Conservation (phyloP, 30 jellyfish, hydroid and myxozoan species). For the Haliclystus octoradiatus region DNA sequence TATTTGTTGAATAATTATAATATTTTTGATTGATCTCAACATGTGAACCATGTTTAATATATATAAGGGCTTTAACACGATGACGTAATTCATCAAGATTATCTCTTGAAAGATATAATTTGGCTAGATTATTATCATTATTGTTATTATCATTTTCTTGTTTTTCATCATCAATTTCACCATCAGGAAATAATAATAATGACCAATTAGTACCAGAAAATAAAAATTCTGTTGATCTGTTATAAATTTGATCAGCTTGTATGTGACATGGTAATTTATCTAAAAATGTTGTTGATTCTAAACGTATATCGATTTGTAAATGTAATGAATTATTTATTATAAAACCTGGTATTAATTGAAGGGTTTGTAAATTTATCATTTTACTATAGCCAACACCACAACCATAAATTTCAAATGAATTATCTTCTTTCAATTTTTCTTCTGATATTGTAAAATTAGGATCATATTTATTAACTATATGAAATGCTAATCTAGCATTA, state of each 20-base stretch:
- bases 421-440: constrained; percentile 54
- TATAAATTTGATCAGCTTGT: constrained; percentile 26
- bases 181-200: constrained; percentile 27
- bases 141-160: background rate
- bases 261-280: constrained; percentile 32
- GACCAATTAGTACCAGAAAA: constrained; percentile 63
- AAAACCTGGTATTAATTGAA: constrained; percentile 61
- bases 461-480: constrained; percentile 47
- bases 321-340: constrained; percentile 35
- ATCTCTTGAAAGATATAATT: constrained; percentile 51
- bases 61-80: constrained; percentile 19
- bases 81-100: constrained; percentile 21
- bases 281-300: constrained; percentile 33
- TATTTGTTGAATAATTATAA: constrained; percentile 21
- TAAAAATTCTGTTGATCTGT: constrained; percentile 18
- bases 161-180: constrained; percentile 26
- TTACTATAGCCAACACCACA: constrained; percentile 91
- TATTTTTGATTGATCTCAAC: constrained; percentile 28
- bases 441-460: constrained; percentile 31
- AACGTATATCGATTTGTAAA: constrained; percentile 35
- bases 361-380: constrained; percentile 19
- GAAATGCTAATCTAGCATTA: constrained; percentile 39
- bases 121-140: constrained; percentile 8
- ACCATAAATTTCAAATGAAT: constrained; percentile 49
- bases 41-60: constrained; percentile 35